Evolutionary conservation across 2,113 vertebrate genomes (phyloP).

Genomic region (Chaenocephalus aceratus): DNA sequence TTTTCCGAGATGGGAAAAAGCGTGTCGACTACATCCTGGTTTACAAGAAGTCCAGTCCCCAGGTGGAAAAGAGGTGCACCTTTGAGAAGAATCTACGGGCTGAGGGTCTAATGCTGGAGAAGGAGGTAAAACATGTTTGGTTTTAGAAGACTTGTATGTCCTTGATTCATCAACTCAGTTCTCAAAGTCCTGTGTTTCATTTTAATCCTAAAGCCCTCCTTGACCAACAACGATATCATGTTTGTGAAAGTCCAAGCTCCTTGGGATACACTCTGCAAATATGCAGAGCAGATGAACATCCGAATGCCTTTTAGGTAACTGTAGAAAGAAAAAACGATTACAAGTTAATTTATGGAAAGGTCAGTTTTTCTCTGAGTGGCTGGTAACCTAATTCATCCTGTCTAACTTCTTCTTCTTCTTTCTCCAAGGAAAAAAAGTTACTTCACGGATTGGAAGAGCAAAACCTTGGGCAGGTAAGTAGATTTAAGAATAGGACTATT

Average conservation of each 20-base stretch:
- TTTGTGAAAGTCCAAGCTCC: constrained; percentile 97
- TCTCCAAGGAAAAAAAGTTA: constrained; percentile 96
- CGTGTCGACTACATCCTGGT: constrained; percentile 98
- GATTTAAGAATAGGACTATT: constrained; percentile 12
- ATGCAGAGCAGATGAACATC: constrained; percentile 98
- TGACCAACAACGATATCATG: constrained; percentile 97
- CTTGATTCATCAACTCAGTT: not conserved
- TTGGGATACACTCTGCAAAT: constrained; percentile 97
- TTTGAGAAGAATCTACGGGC: constrained; percentile 98
- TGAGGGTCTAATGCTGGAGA: constrained; percentile 97
- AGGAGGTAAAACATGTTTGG: constrained; percentile 86
- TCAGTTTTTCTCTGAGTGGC: not conserved
- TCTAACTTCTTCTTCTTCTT: constrained; percentile 42
- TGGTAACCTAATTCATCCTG: not conserved
- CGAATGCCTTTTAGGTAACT: constrained; percentile 98
- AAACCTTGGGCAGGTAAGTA: constrained; percentile 93
- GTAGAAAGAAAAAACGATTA: not conserved
- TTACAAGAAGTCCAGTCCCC: constrained; percentile 95
- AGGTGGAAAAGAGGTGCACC: constrained; percentile 95
- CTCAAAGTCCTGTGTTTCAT: not conserved
- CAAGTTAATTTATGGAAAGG: not conserved
- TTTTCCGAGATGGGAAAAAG: constrained; percentile 97
- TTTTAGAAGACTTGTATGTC: not conserved
- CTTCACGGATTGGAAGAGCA: constrained; percentile 95
- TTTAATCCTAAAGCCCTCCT: constrained; percentile 86